These are phyloP conservation scores for Tipula helvola DNA, from an alignment of 2,888 invertebrate species.

Conservation along the genomic window DNA sequence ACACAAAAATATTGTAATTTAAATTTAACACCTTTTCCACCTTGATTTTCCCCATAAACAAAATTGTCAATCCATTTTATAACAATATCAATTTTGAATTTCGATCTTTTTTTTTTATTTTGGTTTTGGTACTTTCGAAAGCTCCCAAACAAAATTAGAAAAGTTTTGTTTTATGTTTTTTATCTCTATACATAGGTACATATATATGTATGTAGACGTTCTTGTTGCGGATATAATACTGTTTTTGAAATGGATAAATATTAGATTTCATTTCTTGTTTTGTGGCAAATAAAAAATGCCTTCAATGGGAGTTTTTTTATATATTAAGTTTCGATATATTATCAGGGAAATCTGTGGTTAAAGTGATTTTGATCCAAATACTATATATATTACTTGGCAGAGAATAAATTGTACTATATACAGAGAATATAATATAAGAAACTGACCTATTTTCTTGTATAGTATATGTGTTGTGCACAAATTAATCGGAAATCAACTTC, in stretches of 20 bases:
- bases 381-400: background rate
- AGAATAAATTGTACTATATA: background rate
- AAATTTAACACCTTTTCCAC: conserved; percentile 4
- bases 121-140: background rate
- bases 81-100: conserved; percentile 4
- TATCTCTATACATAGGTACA: background rate
- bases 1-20: background rate
- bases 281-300: background rate
- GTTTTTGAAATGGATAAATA: background rate
- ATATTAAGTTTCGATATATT: background rate
- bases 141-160: background rate
- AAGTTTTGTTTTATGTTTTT: background rate
- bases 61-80: background rate
- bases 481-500: background rate
- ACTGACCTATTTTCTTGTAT: background rate
- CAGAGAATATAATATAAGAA: background rate
- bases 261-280: background rate
- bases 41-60: background rate
- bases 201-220: background rate
- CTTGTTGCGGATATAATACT: background rate
- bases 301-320: background rate
- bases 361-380: background rate
- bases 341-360: background rate
- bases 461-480: background rate
- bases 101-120: background rate